Evolutionary conservation across 2,888 invertebrate species (phyloP).

Genomic region (Beris morrisii): DNA sequence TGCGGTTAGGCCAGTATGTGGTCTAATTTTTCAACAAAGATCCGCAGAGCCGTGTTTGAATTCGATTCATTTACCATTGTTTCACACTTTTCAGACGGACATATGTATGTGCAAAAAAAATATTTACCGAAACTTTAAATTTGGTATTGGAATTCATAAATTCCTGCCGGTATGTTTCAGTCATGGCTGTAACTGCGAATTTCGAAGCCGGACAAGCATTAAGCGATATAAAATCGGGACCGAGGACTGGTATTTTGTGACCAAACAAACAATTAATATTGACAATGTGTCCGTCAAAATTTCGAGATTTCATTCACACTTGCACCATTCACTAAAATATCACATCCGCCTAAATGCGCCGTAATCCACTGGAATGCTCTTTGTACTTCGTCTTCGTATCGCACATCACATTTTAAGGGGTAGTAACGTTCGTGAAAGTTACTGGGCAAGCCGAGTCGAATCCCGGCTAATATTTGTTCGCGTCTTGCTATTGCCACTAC

Average conservation of each 20-base stretch:
- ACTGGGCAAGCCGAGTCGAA: slow-evolving; percentile 42
- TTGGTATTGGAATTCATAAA: slow-evolving; percentile 48
- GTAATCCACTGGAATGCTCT: slow-evolving; percentile 60
- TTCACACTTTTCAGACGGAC: no score
- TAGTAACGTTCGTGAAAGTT: slow-evolving; percentile 48
- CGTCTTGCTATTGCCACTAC: slow-evolving; percentile 62
- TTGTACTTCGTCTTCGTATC: slow-evolving; percentile 59
- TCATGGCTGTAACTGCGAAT: slow-evolving; percentile 51
- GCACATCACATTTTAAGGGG: slow-evolving; percentile 58
- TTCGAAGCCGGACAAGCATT: slow-evolving; percentile 43
- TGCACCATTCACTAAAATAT: slow-evolving; percentile 65
- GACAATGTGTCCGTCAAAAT: slow-evolving; percentile 58
- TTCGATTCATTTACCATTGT: no score
- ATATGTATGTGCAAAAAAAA: no score
- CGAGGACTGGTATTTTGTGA: slow-evolving; percentile 43
- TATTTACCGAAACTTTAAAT: slow-evolving; percentile 52
- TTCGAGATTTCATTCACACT: slow-evolving; percentile 57
- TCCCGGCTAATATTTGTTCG: slow-evolving; percentile 55
- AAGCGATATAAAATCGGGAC: slow-evolving; percentile 30
- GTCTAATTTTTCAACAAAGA: no score
- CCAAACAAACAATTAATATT: slow-evolving; percentile 55
- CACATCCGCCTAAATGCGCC: slow-evolving; percentile 59
- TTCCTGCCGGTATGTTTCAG: slow-evolving; percentile 52
- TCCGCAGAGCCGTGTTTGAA: no score
- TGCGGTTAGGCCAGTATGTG: no score